phyloP scores from a whole-genome alignment of 1,140 invertebrate species.

The Charaxes varanes region DNA sequence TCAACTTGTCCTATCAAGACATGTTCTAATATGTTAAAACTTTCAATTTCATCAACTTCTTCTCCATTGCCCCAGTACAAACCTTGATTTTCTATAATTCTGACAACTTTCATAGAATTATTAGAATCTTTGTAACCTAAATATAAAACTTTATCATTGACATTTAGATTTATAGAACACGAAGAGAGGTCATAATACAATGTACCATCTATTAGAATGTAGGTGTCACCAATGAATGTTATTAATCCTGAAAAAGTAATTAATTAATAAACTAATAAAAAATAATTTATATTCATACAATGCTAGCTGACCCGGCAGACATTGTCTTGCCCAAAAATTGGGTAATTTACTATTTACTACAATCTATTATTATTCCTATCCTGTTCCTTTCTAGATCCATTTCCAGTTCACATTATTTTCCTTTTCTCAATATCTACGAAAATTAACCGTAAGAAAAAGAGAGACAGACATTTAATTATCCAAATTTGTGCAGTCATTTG shows the following conservation, averaged over 20 bases:
- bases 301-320: no score
- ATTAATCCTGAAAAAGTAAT: conserved; percentile 50
- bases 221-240: conserved; percentile 36
- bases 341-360: no score
- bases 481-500: no score
- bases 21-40: conserved; percentile 63
- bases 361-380: no score
- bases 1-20: conserved; percentile 73
- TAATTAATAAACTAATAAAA: no score
- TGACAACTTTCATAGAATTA: conserved; percentile 40
- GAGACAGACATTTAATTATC: no score
- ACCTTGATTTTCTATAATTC: conserved; percentile 52
- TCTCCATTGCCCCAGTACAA: conserved; percentile 46
- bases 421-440: no score
- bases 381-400: no score
- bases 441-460: no score
- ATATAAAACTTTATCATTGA: conserved; percentile 58
- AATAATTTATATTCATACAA: no score
- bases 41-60: conserved; percentile 37
- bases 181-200: conserved; percentile 43
- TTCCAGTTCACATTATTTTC: no score
- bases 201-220: conserved; percentile 56
- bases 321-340: no score
- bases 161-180: conserved; percentile 31
- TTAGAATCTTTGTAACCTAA: conserved; percentile 47